Base-by-base conservation (phyloP, 2,113 vertebrate genomes). In the Grantiella picta region DNA sequence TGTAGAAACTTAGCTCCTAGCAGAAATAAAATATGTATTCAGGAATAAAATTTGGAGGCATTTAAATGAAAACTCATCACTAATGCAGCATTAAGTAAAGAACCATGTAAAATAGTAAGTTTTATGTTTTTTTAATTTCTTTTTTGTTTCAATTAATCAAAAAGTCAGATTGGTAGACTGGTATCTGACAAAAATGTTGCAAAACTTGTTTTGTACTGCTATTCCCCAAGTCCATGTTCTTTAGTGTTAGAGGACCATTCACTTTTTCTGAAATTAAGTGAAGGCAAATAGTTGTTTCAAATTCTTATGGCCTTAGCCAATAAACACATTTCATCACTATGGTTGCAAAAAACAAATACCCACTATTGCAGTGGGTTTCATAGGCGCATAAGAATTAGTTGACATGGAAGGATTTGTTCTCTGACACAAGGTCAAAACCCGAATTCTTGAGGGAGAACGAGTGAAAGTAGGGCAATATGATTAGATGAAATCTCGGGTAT, bases 271-370 rank as follows among this genome's bases (percentile, higher is more conserved):
- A 95, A 97, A 89, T 91, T 92, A 80, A 90, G 73, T 82, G 56
- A 96, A 92, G 64, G 42, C 82, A 95, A 75, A 87, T 76, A 78
- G 68, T 95, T 95, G 66, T 82, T 93, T 96, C 12, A 25, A 78
- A 65, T 97, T 80, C 80, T 94, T 85, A 66, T 12, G 44, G 35
- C 31, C 15, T 61, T 88, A 78, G 94, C 96, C 91, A 97, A 91
- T 90, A 95, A 96, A 93, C 86, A 92, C 63, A 94, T 94, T 96
- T 96, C 60, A 92, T 97, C 80, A 71, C 96, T 95, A 96, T 97
- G 94, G 94, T 59, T 97, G 80, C 96, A 82, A 89, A 94, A 94
- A 95, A 75, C 95, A 97, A 97, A 97, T 87, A 95, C 18, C 57
- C 44, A 21, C 44, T 92, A 44, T 87, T 87, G 72, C 72, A 47